Evolutionary conservation across 2,113 vertebrate species (phyloP).

Genomic region (Antidorcas marsupialis): DNA sequence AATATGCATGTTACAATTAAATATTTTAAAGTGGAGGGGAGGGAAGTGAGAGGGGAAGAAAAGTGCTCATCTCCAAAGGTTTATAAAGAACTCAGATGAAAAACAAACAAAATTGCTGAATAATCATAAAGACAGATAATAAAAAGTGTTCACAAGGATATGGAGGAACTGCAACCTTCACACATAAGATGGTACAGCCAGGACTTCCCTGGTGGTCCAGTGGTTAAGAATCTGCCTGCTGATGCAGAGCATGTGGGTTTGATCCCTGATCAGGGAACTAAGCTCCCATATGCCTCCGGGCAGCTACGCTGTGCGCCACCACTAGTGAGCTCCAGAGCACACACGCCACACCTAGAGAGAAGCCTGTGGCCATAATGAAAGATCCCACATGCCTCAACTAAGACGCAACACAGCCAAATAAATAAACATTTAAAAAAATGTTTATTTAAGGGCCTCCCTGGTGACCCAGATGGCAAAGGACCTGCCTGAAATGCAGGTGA

Average conservation of each 20-base stretch:
- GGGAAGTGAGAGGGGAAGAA: neutral
- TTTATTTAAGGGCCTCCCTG: neutral
- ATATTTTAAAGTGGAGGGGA: neutral
- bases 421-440: neutral
- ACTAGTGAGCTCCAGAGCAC: neutral
- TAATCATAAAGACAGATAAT: neutral
- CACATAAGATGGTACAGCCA: neutral
- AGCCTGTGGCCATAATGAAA: neutral
- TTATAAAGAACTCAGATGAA: neutral
- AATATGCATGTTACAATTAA: neutral
- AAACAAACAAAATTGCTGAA: neutral
- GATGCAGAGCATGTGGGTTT: neutral
- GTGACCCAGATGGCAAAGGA: neutral
- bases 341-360: neutral
- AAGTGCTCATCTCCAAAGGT: neutral
- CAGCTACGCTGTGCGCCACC: rapidly evolving
- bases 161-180: neutral
- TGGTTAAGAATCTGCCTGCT: neutral
- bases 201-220: neutral
- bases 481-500: neutral
- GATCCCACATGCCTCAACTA: neutral
- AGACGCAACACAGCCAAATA: neutral
- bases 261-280: neutral
- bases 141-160: neutral
- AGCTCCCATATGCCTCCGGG: neutral